A percentile compares a stretch with the other conserved stretches of the same genome.
These are phyloP conservation scores for Lacerta bilineata DNA, from an alignment of 2,797 vertebrate genomes.

Conservation along the genomic window DNA sequence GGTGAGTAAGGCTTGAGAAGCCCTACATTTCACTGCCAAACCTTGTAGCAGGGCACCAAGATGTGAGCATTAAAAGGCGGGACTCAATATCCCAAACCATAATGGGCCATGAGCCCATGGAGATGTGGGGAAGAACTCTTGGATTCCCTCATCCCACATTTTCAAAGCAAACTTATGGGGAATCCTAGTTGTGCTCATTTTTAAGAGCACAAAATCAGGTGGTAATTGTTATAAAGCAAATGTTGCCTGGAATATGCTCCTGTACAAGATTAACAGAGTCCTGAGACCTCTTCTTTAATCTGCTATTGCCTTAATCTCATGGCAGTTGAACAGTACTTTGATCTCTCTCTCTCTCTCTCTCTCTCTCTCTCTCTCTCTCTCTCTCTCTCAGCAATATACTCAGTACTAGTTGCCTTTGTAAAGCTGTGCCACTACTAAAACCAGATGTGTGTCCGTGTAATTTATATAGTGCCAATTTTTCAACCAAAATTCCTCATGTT, in stretches of 20 bases:
- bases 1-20: neutral
- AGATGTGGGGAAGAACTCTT: too few relatives aligned
- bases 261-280: too few relatives aligned
- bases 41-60: neutral
- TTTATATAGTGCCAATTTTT: neutral
- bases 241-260: too few relatives aligned
- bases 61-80: neutral
- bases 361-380: neutral
- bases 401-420: neutral
- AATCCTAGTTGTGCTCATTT: too few relatives aligned
- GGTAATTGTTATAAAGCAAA: too few relatives aligned
- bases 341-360: neutral
- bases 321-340: neutral
- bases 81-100: neutral
- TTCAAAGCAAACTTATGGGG: too few relatives aligned
- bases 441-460: neutral
- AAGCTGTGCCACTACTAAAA: neutral
- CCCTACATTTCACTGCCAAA: neutral
- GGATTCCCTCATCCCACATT: too few relatives aligned
- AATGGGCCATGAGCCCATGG: too few relatives aligned
- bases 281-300: too few relatives aligned
- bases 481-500: neutral
- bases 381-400: too few relatives aligned
- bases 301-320: neutral
- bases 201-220: too few relatives aligned